These are phyloP conservation scores for Luscinia megarhynchos DNA, from an alignment of 2,797 vertebrate species.

Conservation along the genomic window DNA sequence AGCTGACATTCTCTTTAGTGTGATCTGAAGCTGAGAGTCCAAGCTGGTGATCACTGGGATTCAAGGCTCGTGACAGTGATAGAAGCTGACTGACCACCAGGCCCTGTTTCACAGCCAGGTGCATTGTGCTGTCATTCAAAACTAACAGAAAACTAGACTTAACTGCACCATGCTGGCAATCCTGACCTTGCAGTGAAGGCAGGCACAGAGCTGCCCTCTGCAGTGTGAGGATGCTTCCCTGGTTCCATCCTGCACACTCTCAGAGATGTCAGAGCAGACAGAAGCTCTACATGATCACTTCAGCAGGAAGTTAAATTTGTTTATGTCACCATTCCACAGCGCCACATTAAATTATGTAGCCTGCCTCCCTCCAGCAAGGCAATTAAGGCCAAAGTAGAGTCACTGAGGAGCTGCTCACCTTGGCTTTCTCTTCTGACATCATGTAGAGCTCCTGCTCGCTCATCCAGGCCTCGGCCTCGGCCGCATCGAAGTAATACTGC, in stretches of 20 bases:
- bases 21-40: neutral
- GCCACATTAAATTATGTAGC: neutral
- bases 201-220: neutral
- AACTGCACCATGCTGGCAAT: neutral
- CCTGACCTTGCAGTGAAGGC: neutral
- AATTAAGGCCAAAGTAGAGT: neutral
- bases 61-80: neutral
- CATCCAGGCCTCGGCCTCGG: conserved; percentile 98
- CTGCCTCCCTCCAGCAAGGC: neutral
- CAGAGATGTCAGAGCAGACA: neutral
- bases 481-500: conserved; percentile 96
- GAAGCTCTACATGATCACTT: neutral
- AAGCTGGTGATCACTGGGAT: neutral
- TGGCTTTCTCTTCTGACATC: conserved; percentile 99
- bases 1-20: neutral
- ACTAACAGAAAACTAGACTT: neutral
- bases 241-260: neutral
- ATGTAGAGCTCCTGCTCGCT: conserved; percentile 99
- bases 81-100: neutral
- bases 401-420: conserved; percentile 79
- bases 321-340: neutral
- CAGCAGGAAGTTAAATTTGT: neutral
- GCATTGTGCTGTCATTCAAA: neutral
- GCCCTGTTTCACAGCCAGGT: neutral
- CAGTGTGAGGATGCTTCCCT: neutral